Conservation (phyloP, 2,113 vertebrate genomes). For the Ptilorrhoa leucosticta region DNA sequence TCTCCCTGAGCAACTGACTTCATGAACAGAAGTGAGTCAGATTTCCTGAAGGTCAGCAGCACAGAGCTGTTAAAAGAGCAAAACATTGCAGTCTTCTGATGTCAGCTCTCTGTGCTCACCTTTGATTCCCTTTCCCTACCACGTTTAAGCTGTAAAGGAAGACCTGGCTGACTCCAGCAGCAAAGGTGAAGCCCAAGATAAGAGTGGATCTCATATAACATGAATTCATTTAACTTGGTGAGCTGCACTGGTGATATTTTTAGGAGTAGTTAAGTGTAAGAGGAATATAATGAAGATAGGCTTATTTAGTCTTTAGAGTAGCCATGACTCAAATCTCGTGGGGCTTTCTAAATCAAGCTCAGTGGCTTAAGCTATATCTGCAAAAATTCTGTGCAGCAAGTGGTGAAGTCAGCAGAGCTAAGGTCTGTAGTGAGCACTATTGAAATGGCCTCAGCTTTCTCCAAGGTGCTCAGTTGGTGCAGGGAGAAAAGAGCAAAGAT, state of each 20-base stretch:
- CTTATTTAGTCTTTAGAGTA: background rate
- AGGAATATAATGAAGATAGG: background rate
- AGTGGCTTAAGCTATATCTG: background rate
- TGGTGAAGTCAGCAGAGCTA: background rate
- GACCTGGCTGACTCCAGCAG: background rate
- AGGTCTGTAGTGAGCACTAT: background rate
- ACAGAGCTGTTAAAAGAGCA: background rate
- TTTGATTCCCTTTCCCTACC: background rate
- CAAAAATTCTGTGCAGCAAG: background rate
- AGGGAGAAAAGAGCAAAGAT: background rate
- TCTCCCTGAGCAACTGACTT: background rate
- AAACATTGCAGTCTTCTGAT: rapidly evolving
- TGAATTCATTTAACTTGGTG: background rate
- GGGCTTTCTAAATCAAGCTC: background rate
- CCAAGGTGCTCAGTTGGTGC: background rate
- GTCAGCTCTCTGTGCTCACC: background rate
- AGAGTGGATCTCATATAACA: background rate
- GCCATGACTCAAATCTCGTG: background rate
- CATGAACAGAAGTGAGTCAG: background rate
- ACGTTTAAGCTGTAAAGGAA: background rate
- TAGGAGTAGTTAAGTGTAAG: background rate
- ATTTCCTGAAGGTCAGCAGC: background rate
- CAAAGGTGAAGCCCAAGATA: background rate
- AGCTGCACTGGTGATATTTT: background rate
- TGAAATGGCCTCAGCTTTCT: background rate